Percentiles rank a stretch among this genome's conserved stretches.
phyloP scores from a whole-genome alignment of 2,113 vertebrate genomes.

The Canis aureus region DNA sequence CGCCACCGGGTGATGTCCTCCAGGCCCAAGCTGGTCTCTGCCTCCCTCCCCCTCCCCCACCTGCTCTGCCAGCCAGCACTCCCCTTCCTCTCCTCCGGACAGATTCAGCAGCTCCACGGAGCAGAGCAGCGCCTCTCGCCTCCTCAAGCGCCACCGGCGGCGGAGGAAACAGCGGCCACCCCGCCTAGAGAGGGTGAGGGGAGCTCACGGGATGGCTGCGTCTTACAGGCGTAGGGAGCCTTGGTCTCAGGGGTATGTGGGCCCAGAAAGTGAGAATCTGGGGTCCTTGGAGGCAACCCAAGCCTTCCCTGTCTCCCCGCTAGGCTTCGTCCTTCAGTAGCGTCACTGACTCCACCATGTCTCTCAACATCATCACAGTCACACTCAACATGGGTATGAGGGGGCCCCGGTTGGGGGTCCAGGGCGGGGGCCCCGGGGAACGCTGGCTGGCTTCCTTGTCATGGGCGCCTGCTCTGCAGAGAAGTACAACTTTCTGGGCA shows the following conservation, averaged over 20 bases:
- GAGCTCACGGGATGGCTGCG: background rate
- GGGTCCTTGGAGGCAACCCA: background rate
- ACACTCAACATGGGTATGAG: conserved; percentile 95
- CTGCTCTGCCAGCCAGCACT: background rate
- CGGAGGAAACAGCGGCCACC: conserved; percentile 94
- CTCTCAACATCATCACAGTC: conserved; percentile 95
- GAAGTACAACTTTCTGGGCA: conserved; percentile 96
- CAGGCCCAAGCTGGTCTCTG: no score
- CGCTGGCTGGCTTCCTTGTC: background rate
- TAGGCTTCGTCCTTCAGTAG: conserved; percentile 95
- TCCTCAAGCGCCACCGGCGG: conserved; percentile 93
- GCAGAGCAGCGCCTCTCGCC: conserved; percentile 93
- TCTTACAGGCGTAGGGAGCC: background rate
- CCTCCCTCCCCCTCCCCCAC: background rate
- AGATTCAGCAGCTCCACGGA: conserved; percentile 96
- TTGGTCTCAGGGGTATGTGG: background rate
- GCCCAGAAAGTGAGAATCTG: background rate
- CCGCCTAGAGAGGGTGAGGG: conserved; percentile 91
- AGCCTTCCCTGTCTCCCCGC: conserved; percentile 70
- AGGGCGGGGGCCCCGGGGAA: background rate
- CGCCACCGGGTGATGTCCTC: no score
- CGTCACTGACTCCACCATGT: conserved; percentile 96
- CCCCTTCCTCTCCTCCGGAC: background rate
- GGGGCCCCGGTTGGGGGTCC: background rate
- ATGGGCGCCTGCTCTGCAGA: conserved; percentile 84